Base-by-base conservation (phyloP, 2,113 vertebrate genomes). In the Oryzias javanicus region DNA sequence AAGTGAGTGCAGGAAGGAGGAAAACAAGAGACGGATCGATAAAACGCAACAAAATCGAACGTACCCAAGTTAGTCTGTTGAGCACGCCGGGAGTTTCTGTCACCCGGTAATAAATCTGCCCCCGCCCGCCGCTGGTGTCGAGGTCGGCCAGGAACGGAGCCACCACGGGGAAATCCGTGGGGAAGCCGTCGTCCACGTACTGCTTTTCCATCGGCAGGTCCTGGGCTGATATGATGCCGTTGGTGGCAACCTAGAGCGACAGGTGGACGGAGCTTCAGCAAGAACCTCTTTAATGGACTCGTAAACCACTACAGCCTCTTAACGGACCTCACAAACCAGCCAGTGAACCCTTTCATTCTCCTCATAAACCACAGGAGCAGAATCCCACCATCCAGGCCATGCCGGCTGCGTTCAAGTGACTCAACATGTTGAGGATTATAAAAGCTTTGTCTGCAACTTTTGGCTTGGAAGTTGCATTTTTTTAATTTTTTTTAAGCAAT, bases 191-290 rank as follows among this genome's bases (percentile, higher is more conserved):
- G 18, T 99, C 95, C n/a, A 99, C 96, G 12, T 99, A 99, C 55
- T 98, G 96, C 55, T 95, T 98, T 78, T 99, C 96, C 89, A 94
- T 93, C 12, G 96, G 97, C 69, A 99, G 92, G 84, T 98, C 94
- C 79, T 95, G 94, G 49, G 92, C 92, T 55, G 97, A 98, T 84
- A 99, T 93, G 89, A 98, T 92, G 40, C 97, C 97, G 25, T 99
- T 99, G 87, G 97, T 99, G 52, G 95, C 95, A 74, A 99, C 96
- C 97, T 99, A 71, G n/a, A 56, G 25, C 24, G 42, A 50, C 14
- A 72, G 42, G 45, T 8, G 49, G 19, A 67, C 17, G 20, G 44
- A 0, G 17, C 7, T 18, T 52, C 52, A 42, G 48, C 50, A 55
- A 12, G 15, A 48, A 64, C 64, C 70, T 48, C 49, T 56, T 46